Base-by-base conservation (phyloP, 2,888 invertebrate species). In the Eulithis prunata region DNA sequence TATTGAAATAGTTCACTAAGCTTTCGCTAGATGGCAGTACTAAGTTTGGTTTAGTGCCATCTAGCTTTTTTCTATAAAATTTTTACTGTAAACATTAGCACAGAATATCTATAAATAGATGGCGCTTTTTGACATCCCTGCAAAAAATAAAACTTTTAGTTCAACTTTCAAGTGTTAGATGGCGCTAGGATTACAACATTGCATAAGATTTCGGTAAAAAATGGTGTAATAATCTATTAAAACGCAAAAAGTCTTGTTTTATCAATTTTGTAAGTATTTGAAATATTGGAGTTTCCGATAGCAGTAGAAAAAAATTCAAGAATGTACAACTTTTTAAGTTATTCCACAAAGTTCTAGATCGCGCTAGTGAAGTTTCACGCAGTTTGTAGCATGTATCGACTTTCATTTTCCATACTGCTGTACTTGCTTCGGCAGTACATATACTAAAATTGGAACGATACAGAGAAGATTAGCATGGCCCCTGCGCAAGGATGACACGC, bases 401-500 rank as follows among this genome's bases (percentile, higher is more conserved):
- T 13, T 2, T 1, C 3, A 4, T 32, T 8, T 0, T 0, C 0
- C 0, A 0, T 0, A 0, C 6, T 7, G 13, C 0, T 73, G 83
- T 83, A 83, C 83, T 83, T 83, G 84, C 84, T 83, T 84, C 83
- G 82, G 84, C 83, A 84, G 83, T 84, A 84, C 84, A 83, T 83
- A 84, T 83, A 84, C 83, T 84, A 84, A 84, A 84, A 84, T 84
- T 84, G 84, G 83, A 84, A 84, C 84, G 84, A 84, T 84, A 82
- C 82, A 82, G 59, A 52, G 52, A 59, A 59, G 59, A 59, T 59
- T 59, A 59, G 59, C 84, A 84, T 84, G 84, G 84, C 83, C 84
- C 84, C 84, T 84, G 83, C 84, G 84, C 84, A 84, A 84, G 84
- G 84, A 84, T 84, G 83, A 84, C 84, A 84, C 84, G 83, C 82